Conservation (phyloP, 2,113 vertebrate species). For the Callithrix jacchus region DNA sequence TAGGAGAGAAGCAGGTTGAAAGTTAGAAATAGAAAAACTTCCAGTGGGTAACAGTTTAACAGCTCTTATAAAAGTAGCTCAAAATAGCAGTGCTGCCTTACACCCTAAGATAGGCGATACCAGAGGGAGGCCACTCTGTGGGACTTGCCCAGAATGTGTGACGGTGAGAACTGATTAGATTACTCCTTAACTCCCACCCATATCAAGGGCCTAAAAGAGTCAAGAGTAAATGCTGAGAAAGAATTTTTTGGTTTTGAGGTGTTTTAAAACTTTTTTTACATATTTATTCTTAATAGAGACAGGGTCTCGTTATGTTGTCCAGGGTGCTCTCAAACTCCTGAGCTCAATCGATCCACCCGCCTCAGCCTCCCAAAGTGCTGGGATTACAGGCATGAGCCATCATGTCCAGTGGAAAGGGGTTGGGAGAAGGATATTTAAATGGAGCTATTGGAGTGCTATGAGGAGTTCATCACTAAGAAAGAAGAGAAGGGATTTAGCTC, state of each 20-base stretch:
- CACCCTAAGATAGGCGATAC: background rate
- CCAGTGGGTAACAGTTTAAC: background rate
- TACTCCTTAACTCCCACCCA: background rate
- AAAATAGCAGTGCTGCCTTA: background rate
- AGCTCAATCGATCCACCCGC: no score
- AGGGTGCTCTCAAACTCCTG: no score
- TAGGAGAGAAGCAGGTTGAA: background rate
- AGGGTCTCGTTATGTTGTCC: no score
- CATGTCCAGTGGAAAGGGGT: background rate
- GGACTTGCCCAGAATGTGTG: background rate
- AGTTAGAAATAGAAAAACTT: background rate
- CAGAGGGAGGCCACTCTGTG: background rate
- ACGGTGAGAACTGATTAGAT: background rate
- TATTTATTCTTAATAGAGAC: no score
- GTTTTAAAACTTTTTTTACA: no score
- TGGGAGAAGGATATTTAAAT: conserved; percentile 14
- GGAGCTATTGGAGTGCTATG: background rate
- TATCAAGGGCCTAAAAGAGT: background rate
- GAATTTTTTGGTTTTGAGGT: no score
- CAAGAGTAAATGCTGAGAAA: background rate
- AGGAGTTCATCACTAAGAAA: background rate
- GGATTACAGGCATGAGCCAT: no score
- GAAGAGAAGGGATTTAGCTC: background rate
- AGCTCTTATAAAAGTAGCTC: background rate
- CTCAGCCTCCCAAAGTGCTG: no score